Evolutionary conservation across 2,888 invertebrate genomes (phyloP).

Genomic region (Folsomia candida): DNA sequence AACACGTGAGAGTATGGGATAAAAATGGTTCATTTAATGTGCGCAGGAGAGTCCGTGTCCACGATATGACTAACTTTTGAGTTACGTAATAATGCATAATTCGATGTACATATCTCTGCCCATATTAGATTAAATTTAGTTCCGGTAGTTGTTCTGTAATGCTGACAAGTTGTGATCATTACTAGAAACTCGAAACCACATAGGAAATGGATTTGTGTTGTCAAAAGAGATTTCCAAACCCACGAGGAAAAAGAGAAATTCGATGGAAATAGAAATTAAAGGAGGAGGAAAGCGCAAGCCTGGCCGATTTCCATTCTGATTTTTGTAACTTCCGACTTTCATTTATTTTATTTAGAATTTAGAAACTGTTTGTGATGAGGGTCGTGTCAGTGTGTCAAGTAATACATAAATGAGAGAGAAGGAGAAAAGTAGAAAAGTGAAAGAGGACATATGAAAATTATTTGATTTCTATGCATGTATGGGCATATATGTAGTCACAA

Average conservation of each 20-base stretch:
- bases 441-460: neutral
- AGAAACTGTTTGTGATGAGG: neutral
- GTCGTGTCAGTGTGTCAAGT: neutral
- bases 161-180: too few species aligned
- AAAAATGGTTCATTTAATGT: too few species aligned
- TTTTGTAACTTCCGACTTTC: slow-evolving; percentile 5
- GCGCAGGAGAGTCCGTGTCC: too few species aligned
- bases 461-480: neutral
- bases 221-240: neutral
- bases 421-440: neutral
- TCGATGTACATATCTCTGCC: too few species aligned
- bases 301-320: neutral
- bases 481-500: neutral
- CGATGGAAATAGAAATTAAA: neutral
- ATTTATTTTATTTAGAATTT: slow-evolving; percentile 5
- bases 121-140: too few species aligned
- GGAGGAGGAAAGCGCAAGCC: neutral
- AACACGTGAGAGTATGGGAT: too few species aligned
- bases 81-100: too few species aligned
- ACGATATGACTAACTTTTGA: too few species aligned
- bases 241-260: neutral
- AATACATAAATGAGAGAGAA: neutral
- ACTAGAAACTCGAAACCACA: neutral
- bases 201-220: slow-evolving; percentile 1
- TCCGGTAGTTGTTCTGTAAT: too few species aligned